Conservation (phyloP, 1,140 invertebrate species). For the Brachionus angularis region DNA sequence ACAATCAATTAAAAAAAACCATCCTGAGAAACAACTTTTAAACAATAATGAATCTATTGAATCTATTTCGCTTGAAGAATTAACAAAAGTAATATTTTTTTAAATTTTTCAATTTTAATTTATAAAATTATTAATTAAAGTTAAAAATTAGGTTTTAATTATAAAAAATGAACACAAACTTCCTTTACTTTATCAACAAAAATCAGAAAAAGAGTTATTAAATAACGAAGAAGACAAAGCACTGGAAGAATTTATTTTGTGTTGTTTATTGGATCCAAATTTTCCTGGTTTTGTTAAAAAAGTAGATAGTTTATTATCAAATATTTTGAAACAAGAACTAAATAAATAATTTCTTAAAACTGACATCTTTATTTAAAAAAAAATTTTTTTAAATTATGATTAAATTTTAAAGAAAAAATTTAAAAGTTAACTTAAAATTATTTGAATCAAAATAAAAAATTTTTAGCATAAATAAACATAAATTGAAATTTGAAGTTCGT, state of each 20-base stretch:
- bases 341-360: background rate
- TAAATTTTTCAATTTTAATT: background rate
- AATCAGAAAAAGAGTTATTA: background rate
- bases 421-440: background rate
- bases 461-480: background rate
- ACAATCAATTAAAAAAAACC: background rate
- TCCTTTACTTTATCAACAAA: conserved; percentile 8
- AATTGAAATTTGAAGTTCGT: too few relatives aligned
- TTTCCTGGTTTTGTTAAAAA: conserved; percentile 33
- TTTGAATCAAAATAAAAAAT: too few relatives aligned
- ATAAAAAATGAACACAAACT: conserved; percentile 16
- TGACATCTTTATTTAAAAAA: background rate
- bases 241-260: conserved; percentile 5
- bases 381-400: background rate
- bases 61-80: background rate
- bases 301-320: conserved; percentile 8
- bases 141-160: background rate
- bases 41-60: background rate
- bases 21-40: background rate
- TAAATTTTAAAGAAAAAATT: background rate
- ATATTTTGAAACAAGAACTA: background rate
- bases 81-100: conserved; percentile 1
- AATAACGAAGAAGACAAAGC: conserved; percentile 9
- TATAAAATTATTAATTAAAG: background rate
- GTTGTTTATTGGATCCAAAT: background rate